Evolutionary conservation across 2,113 vertebrate species (phyloP), one percentile per base, ranked within the genome.

Genomic region (Brachyistius frenatus): DNA sequence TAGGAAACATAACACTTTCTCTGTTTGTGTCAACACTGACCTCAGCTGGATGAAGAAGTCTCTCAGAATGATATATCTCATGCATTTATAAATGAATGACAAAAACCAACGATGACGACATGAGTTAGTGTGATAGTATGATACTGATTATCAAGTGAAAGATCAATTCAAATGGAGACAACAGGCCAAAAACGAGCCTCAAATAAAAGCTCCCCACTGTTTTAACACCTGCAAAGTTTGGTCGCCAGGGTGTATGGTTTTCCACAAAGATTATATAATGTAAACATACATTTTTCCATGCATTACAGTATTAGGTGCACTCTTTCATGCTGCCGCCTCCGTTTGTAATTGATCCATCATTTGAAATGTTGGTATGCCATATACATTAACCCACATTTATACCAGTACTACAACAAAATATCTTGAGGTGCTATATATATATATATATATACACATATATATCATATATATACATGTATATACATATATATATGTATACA

Each of bases 381-480:
- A 66, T 73, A 87, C 90, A 86, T 87, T 86, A 89, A 90, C 78
- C 85, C 85, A 94, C 89, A 88, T 78, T 79, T 90, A 89, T 66
- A 91, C 76, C 80, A 86, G 83, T 85, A 90, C 89, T 92, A 93
- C 89, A 81, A 92, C 92, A 93, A 94, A 94, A 93, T 93, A 93
- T 89, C 79, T 88, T 87, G 81, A 86, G 88, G 80, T 92, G 91
- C 91, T 93, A 90, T 89, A 88, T 52, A 52, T 88, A 91, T 93
- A 94, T 23, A 23, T 23, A 23, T 23, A 23, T 23, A 23, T 23
- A 23, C 1, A 23, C 23, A 23, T 23, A 23, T 23, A 23, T 23
- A 23, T 23, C 23, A 23, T 23, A 23, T 23, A 23, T 23, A 23
- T 23, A 23, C 23, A 23, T 23, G 23, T 23, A 23, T 23, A 23